Conservation (phyloP, 2,797 vertebrate species). For the Peromyscus attwateri region DNA sequence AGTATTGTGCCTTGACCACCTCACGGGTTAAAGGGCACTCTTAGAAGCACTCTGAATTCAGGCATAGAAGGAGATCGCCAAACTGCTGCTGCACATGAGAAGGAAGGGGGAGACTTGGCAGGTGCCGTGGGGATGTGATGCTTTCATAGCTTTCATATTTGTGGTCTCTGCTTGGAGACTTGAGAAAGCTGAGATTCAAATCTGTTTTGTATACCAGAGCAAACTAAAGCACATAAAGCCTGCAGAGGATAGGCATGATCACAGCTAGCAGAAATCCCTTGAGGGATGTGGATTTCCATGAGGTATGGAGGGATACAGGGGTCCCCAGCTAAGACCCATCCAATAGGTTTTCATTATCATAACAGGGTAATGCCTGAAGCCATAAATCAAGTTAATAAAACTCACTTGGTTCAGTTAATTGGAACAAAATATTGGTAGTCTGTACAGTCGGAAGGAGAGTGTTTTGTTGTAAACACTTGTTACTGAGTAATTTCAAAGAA, state of each 20-base stretch:
- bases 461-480: slow-evolving; percentile 51
- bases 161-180: not conserved
- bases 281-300: not conserved
- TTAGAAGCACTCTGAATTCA: not conserved
- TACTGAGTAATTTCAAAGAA: slow-evolving; percentile 49
- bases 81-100: not conserved
- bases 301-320: not conserved
- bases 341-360: not conserved
- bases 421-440: slow-evolving; percentile 38
- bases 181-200: not conserved
- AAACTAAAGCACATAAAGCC: not conserved
- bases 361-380: not conserved
- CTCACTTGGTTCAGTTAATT: not conserved
- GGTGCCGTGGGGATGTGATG: not conserved
- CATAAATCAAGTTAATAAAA: slow-evolving; percentile 60
- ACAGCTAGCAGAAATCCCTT: slow-evolving; percentile 1
- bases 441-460: slow-evolving; percentile 39
- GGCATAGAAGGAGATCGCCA: not conserved
- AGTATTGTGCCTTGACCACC: not conserved
- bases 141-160: not conserved
- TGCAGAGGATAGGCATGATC: not conserved
- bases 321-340: not conserved
- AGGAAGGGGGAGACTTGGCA: not conserved
- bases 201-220: not conserved
- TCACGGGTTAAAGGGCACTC: not conserved